A percentile compares a stretch with the other conserved stretches of the same genome.
Evolutionary conservation across 2,888 invertebrate genomes (phyloP).

Genomic region (Pocota personata): DNA sequence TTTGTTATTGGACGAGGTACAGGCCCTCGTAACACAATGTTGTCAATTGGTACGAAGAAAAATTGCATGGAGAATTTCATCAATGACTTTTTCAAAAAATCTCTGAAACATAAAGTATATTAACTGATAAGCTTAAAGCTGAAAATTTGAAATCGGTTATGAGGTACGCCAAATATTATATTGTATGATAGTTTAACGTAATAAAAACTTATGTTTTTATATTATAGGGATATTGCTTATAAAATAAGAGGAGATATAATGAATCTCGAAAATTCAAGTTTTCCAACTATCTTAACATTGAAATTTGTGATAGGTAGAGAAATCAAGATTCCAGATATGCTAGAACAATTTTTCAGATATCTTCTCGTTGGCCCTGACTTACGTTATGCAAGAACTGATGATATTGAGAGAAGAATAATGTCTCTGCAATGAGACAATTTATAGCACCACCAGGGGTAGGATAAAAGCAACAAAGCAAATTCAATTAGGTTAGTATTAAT

Average conservation of each 20-base stretch:
- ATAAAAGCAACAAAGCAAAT: not conserved
- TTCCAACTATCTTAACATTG: no score
- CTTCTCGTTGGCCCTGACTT: not conserved
- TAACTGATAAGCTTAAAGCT: not conserved
- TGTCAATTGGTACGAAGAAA: not conserved
- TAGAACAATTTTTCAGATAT: not conserved
- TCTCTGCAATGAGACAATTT: not conserved
- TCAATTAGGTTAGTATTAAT: not conserved
- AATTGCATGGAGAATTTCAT: not conserved
- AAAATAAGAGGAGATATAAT: no score
- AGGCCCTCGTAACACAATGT: no score
- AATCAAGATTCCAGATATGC: not conserved
- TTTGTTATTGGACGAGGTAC: no score
- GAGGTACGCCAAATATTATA: not conserved
- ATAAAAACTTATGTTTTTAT: no score
- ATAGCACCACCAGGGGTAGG: not conserved
- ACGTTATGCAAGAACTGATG: not conserved
- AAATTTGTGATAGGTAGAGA: no score
- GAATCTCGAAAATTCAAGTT: no score
- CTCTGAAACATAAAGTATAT: not conserved
- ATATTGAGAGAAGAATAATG: not conserved
- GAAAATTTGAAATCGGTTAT: not conserved
- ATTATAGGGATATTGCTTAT: no score
- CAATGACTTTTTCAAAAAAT: not conserved
- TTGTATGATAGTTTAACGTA: not conserved